Evolutionary conservation across 92 coral and sea anemone genomes (phyloP), one percentile per base, ranked within the genome.

Genomic region (Phenganax stokvisi): DNA sequence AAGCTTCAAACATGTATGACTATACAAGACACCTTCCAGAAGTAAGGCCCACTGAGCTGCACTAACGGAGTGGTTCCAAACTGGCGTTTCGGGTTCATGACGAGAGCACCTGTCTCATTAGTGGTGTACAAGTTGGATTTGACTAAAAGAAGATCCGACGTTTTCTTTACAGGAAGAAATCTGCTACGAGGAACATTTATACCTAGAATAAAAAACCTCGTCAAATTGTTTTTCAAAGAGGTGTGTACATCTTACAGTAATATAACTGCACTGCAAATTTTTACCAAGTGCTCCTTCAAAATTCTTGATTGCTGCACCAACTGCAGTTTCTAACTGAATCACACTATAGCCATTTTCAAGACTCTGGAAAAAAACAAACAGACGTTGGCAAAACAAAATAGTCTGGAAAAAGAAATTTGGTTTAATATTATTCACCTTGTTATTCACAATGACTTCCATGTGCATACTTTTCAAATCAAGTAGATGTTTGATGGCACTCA

Each of bases 121-220:
- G 92, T 91, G 65, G 79, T 89, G 72, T 94, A 94, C 69, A 94
- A 85, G 77, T 94, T 94, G 7, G 98, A 94, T 91, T 88, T 94
- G 54, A 88, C 92, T 44, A 94, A 85, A 85, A 94, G 75, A 53
- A 94, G 87, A 74, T 94, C 98, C 10, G 98, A 94, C 55, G 93
- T 91, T 74, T 91, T 90, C 83, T 94, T 94, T 12, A 94, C 98
- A 7, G 98, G 98, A 58, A 94, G 97, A 81, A 94, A 94, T 61
- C 98, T 96, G 77, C 97, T 89, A 1, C 98, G 94, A n/a, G 98
- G 98, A 37, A 94, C 98, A 74, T 90, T 94, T 52, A 94, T 86
- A 54, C 98, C 98, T 94, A 76, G 51, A 51, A 53, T 57, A 57
- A 51, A n/a, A 52, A 6, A 51, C 8, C 20, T 9, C 59, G 3